Conservation (phyloP, 2,888 invertebrate species). For the Mamestra brassicae region DNA sequence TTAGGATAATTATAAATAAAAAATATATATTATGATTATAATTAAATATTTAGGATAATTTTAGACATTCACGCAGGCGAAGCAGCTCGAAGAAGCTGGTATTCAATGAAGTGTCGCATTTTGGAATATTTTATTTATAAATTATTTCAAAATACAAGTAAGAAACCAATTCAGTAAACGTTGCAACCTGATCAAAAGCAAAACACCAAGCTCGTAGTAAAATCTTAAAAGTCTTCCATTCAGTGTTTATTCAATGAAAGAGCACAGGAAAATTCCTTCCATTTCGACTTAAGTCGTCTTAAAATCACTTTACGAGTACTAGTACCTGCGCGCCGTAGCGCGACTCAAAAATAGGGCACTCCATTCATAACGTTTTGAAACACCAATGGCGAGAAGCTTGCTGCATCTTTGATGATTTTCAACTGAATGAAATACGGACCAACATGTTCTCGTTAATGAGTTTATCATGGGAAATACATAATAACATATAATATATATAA, state of each 20-base stretch:
- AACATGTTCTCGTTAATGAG: background rate
- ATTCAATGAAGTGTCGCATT: too few species aligned
- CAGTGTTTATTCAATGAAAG: conserved; percentile 10
- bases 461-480: background rate
- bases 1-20: too few species aligned
- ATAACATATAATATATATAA: too few species aligned
- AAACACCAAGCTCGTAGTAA: background rate
- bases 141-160: too few species aligned
- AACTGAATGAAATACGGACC: conserved; percentile 27
- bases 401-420: conserved; percentile 45
- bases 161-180: background rate
- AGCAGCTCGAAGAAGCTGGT: too few species aligned
- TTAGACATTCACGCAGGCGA: too few species aligned
- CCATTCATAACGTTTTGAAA: conserved; percentile 47
- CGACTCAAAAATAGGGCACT: conserved; percentile 50
- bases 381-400: conserved; percentile 39
- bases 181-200: background rate
- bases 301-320: conserved; percentile 40
- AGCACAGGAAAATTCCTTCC: conserved; percentile 9
- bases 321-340: conserved; percentile 3
- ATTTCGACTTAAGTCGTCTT: conserved; percentile 42
- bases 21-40: too few species aligned
- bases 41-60: too few species aligned
- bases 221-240: conserved; percentile 6
- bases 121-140: too few species aligned